phyloP scores from a whole-genome alignment of 2,888 invertebrate species.

The Empis livida region DNA sequence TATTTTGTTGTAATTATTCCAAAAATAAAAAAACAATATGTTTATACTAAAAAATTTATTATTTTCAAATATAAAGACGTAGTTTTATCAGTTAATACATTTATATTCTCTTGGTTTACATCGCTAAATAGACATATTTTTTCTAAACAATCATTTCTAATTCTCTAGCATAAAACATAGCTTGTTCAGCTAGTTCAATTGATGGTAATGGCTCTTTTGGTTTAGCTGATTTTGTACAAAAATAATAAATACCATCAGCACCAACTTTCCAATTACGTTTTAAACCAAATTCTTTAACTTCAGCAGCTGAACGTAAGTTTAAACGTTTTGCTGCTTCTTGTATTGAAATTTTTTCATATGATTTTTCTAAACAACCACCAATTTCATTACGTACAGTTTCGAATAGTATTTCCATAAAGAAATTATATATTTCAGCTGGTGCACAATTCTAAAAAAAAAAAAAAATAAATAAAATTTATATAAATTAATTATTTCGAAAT shows the following conservation, averaged over 20 bases:
- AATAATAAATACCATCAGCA: conserved; percentile 68
- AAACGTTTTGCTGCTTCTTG: conserved; percentile 81
- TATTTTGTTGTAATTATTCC: too few relatives aligned
- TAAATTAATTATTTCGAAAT: not conserved
- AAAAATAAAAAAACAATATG: too few relatives aligned
- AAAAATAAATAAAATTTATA: not conserved
- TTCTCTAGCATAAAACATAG: conserved; percentile 93
- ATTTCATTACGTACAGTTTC: conserved; percentile 95
- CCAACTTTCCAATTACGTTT: conserved; percentile 78
- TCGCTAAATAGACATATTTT: not conserved
- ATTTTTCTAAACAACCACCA: conserved; percentile 91
- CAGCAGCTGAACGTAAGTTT: conserved; percentile 65
- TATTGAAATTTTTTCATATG: conserved; percentile 79
- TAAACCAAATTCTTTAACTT: conserved; percentile 64
- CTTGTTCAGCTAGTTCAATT: conserved; percentile 79
- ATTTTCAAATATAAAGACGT: too few relatives aligned
- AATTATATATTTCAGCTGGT: conserved; percentile 88
- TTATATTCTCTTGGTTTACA: too few relatives aligned
- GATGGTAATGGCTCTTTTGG: conserved; percentile 74
- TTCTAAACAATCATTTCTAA: conserved; percentile 96
- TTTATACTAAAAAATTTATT: too few relatives aligned
- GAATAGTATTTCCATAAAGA: conserved; percentile 91
- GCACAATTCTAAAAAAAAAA: conserved; percentile 63
- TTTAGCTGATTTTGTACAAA: conserved; percentile 62
- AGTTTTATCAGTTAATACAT: too few relatives aligned